Evolutionary conservation across 2,797 vertebrate genomes (phyloP), one percentile per base, ranked within the genome.

Genomic region (Hydrocynus forskahlii): DNA sequence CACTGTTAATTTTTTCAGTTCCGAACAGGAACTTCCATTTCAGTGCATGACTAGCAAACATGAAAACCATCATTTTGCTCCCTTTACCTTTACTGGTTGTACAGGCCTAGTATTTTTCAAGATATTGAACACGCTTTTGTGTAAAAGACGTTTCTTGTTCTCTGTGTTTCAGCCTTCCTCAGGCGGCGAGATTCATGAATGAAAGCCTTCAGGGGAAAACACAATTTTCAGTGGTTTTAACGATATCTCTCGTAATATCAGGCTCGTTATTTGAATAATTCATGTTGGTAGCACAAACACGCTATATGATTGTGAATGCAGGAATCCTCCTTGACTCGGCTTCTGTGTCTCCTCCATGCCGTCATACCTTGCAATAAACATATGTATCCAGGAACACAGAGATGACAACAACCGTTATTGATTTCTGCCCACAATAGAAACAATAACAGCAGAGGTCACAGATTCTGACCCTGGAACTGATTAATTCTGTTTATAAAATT

Each of bases 381-480:
- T 57, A 54, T 54, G 14, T 63, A 67, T 48, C 25, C 71, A 38
- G 16, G 40, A 19, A 19, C 55, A 54, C 82, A 78, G 89, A 75
- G 83, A 80, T 86, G 76, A 52, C 82, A 81, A 55, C 52, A 54
- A 75, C 7, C 60, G 70, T 86, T 84, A 87, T 79, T 80, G 29
- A 84, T 82, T 87, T 86, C 78, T 82, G 55, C 59, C 54, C 57
- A 48, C 52, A 81, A 78, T 82, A 25, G 25, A 74, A 80, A 83
- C 69, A 25, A 63, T 84, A 74, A 83, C 85, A 84, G 84, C 63
- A 67, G 60, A 60, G 83, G 85, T 86, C 82, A 82, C 29, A 45
- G 7, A 78, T 57, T 78, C 67, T 77, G 84, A 82, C 54, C 64
- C 82, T 43, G 0, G 16, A 43, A 73, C 35, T 81, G 74, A 85